These are phyloP conservation scores for Takifugu flavidus DNA, from an alignment of 2,113 vertebrate species.

Conservation along the genomic window DNA sequence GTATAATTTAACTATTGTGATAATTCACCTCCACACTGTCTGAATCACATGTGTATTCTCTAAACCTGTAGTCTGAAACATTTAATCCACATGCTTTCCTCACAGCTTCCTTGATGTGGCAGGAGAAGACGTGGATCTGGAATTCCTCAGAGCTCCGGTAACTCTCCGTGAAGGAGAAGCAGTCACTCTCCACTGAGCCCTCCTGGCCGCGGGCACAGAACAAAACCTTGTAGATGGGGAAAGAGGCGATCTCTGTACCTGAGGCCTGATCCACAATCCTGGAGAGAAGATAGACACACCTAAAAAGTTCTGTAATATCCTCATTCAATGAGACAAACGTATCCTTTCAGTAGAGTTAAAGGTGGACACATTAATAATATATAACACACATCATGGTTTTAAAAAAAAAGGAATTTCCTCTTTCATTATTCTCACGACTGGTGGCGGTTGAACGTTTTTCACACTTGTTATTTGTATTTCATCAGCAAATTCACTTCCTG, in stretches of 20 bases:
- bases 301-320: too few relatives aligned
- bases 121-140: conserved; percentile 98
- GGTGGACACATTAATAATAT: too few relatives aligned
- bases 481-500: background rate
- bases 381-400: too few relatives aligned
- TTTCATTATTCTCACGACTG: too few relatives aligned
- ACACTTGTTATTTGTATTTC: too few relatives aligned
- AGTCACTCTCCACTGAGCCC: conserved; percentile 86
- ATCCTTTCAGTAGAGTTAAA: too few relatives aligned
- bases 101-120: conserved; percentile 97
- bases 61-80: background rate
- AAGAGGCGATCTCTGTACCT: conserved; percentile 86
- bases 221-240: conserved; percentile 95
- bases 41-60: background rate
- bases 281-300: background rate
- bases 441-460: too few relatives aligned
- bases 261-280: conserved; percentile 88
- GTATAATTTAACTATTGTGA: background rate
- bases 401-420: too few relatives aligned
- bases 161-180: conserved; percentile 96
- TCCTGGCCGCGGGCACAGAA: conserved; percentile 92
- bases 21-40: background rate
- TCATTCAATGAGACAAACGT: too few relatives aligned
- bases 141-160: conserved; percentile 93
- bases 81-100: conserved; percentile 58